Evolutionary conservation across 2,797 vertebrate genomes (phyloP).

Genomic region (Gallinago nigripennis): DNA sequence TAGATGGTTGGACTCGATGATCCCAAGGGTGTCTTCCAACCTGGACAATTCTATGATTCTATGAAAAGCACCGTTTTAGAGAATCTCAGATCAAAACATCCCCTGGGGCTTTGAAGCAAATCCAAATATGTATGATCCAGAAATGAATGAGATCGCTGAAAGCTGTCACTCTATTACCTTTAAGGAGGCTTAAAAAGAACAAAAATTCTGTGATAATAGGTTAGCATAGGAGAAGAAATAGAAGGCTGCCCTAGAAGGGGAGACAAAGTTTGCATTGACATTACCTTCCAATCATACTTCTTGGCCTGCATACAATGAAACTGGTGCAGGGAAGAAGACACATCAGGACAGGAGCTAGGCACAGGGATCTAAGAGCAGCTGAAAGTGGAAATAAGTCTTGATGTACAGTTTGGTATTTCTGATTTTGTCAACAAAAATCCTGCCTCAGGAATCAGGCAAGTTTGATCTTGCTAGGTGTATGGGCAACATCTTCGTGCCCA

Average conservation of each 20-base stretch:
- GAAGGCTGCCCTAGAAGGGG: neutral
- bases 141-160: neutral
- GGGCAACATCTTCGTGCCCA: neutral
- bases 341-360: neutral
- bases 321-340: neutral
- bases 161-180: neutral
- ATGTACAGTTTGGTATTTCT: neutral
- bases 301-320: neutral
- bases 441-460: neutral
- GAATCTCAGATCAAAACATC: neutral
- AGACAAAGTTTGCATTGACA: neutral
- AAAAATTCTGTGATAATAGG: neutral
- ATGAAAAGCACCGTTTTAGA: neutral
- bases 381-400: neutral
- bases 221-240: neutral
- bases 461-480: neutral
- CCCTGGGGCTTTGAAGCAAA: neutral
- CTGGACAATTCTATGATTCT: too few relatives aligned
- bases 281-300: neutral
- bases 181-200: neutral
- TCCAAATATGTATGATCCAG: neutral
- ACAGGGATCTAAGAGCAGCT: neutral
- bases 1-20: too few relatives aligned
- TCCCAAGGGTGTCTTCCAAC: too few relatives aligned
- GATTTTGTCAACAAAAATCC: slow-evolving; percentile 16